Conservation (phyloP, 1,140 invertebrate genomes). For the Dendroctonus valens region DNA sequence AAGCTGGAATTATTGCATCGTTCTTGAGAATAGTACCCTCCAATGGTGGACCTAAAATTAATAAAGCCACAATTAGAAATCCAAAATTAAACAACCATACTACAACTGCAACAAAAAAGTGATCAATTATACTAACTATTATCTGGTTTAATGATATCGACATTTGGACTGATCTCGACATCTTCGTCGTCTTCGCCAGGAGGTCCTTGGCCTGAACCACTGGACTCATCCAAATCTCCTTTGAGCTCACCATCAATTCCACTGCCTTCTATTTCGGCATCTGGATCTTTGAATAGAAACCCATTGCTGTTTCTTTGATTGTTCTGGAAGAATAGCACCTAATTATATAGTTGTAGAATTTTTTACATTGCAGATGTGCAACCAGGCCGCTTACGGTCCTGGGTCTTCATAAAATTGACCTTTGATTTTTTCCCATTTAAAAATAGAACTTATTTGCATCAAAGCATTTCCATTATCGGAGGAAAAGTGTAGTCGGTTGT, state of each 20-base stretch:
- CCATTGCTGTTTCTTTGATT: constrained; percentile 34
- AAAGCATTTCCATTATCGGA: too few species aligned
- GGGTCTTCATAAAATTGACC: too few species aligned
- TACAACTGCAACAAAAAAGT: neutral
- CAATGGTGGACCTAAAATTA: constrained; percentile 4
- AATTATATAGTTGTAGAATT: neutral
- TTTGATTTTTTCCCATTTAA: too few species aligned
- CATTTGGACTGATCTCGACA: neutral
- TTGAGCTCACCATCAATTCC: constrained; percentile 54
- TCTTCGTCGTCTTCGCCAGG: constrained; percentile 58
- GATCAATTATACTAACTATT: neutral
- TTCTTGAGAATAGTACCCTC: constrained; percentile 17
- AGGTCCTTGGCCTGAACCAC: constrained; percentile 68
- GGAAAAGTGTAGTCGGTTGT: too few species aligned
- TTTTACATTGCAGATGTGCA: too few species aligned
- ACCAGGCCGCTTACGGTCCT: too few species aligned
- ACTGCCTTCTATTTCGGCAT: constrained; percentile 53
- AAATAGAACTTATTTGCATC: too few species aligned
- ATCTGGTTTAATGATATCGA: constrained; percentile 5
- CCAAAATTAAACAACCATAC: neutral
- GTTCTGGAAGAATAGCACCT: constrained; percentile 25
- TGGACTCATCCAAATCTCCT: constrained; percentile 62
- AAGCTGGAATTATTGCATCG: constrained; percentile 8
- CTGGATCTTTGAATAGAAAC: constrained; percentile 48
- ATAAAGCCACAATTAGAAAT: neutral